phyloP scores from a whole-genome alignment of 2,888 invertebrate genomes.

The Chaetoderma sp. region DNA sequence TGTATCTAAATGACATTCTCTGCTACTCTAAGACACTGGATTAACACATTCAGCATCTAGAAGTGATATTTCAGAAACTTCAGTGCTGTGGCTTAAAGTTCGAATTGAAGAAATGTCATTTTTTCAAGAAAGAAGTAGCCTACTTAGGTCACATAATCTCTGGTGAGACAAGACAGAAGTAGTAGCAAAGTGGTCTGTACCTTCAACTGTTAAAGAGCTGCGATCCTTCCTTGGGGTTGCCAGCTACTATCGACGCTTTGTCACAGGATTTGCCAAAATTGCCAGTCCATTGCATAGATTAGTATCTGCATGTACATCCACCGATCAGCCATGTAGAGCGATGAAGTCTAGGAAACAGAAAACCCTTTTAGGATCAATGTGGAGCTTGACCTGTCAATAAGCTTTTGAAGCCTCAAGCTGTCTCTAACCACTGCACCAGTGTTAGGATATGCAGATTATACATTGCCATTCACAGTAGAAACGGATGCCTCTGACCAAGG shows the following conservation, averaged over 20 bases:
- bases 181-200: constrained; percentile 5
- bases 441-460: neutral
- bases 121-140: neutral
- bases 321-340: no score
- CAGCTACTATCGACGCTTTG: neutral
- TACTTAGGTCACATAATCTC: neutral
- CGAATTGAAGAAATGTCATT: neutral
- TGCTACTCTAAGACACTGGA: neutral
- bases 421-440: neutral
- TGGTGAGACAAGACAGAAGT: neutral
- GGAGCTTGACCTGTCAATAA: neutral
- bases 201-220: neutral
- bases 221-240: constrained; percentile 3
- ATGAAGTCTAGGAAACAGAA: neutral
- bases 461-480: neutral
- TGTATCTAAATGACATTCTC: neutral
- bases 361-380: neutral
- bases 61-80: neutral
- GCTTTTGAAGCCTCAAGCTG: neutral
- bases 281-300: neutral
- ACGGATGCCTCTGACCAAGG: neutral
- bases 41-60: neutral
- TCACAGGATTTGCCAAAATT: neutral
- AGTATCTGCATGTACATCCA: neutral
- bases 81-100: neutral